phyloP scores from a whole-genome alignment of 2,113 vertebrate genomes.

The Thalassarche chlororhynchos region DNA sequence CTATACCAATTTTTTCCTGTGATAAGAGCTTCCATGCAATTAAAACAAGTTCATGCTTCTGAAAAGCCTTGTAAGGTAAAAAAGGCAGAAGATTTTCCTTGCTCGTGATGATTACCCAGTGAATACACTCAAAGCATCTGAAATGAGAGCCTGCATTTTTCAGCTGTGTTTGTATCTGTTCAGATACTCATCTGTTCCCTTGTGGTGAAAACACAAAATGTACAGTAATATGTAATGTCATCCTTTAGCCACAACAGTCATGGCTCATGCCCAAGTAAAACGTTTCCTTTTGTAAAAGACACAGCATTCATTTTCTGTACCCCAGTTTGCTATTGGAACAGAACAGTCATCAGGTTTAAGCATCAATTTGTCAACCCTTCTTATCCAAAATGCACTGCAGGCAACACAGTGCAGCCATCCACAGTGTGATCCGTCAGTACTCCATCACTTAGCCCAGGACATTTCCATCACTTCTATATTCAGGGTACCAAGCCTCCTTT shows the following conservation, averaged over 20 bases:
- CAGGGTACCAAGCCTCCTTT: not conserved
- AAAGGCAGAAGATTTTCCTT: not conserved
- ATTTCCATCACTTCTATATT: not conserved
- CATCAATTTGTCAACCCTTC: not conserved
- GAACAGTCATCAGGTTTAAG: not conserved
- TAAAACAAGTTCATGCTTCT: not conserved
- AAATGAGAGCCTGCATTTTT: slow-evolving; percentile 16
- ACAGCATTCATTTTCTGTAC: not conserved
- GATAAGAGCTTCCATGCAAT: not conserved
- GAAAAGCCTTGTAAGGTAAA: slow-evolving; percentile 12
- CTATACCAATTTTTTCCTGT: not conserved
- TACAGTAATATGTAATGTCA: slow-evolving; percentile 38
- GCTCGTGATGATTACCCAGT: not conserved
- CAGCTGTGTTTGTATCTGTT: slow-evolving; percentile 40
- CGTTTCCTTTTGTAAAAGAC: not conserved
- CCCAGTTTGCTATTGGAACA: not conserved
- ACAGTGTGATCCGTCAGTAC: not conserved
- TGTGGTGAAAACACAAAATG: slow-evolving; percentile 58
- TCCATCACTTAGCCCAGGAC: not conserved
- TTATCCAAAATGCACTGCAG: not conserved
- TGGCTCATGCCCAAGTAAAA: slow-evolving; percentile 21
- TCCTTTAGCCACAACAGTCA: slow-evolving; percentile 34
- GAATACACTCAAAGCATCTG: not conserved
- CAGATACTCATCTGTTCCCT: slow-evolving; percentile 46
- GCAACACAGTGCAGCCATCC: not conserved